Evolutionary conservation across 2,888 invertebrate species (phyloP).

Genomic region (Drosophila putrida): DNA sequence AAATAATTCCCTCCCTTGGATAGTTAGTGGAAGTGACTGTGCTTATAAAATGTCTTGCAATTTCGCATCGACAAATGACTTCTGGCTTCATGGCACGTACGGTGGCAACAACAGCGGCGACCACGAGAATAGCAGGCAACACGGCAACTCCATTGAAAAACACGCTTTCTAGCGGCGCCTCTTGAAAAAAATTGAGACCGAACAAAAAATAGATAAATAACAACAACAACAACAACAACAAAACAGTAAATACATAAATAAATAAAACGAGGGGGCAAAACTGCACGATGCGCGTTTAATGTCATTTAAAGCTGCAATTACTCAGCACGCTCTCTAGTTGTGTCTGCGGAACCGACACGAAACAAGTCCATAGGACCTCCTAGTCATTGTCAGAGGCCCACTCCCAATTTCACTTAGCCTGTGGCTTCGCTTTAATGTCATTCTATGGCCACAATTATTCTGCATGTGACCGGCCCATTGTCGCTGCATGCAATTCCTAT

Average conservation of each 20-base stretch:
- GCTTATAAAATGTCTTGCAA: slow-evolving; percentile 74
- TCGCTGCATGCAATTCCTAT: slow-evolving; percentile 73
- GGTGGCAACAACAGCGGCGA: slow-evolving; percentile 26
- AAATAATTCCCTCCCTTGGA: slow-evolving; percentile 61
- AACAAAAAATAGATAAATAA: slow-evolving; percentile 14
- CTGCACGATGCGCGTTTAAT: slow-evolving; percentile 79
- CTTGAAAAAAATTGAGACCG: slow-evolving; percentile 31
- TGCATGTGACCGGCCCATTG: slow-evolving; percentile 50
- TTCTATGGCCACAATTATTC: slow-evolving; percentile 76
- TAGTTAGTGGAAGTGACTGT: slow-evolving; percentile 62
- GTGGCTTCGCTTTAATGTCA: slow-evolving; percentile 74
- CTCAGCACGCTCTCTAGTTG: slow-evolving; percentile 75
- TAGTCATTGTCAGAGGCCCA: slow-evolving; percentile 14
- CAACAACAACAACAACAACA: slow-evolving; percentile 18
- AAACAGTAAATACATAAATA: slow-evolving; percentile 37
- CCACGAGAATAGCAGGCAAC: slow-evolving; percentile 19
- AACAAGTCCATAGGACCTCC: slow-evolving; percentile 16
- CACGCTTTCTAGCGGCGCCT: slow-evolving; percentile 52
- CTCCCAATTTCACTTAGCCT: slow-evolving; percentile 45
- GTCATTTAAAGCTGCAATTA: slow-evolving; percentile 81
- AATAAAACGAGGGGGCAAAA: slow-evolving; percentile 47
- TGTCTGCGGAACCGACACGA: slow-evolving; percentile 37
- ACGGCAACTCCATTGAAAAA: slow-evolving; percentile 52
- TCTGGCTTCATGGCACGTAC: slow-evolving; percentile 61
- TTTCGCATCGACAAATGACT: slow-evolving; percentile 73